These are phyloP conservation scores for Trachymyrmex septentrionalis DNA, from an alignment of 1,140 invertebrate species.

Conservation along the genomic window DNA sequence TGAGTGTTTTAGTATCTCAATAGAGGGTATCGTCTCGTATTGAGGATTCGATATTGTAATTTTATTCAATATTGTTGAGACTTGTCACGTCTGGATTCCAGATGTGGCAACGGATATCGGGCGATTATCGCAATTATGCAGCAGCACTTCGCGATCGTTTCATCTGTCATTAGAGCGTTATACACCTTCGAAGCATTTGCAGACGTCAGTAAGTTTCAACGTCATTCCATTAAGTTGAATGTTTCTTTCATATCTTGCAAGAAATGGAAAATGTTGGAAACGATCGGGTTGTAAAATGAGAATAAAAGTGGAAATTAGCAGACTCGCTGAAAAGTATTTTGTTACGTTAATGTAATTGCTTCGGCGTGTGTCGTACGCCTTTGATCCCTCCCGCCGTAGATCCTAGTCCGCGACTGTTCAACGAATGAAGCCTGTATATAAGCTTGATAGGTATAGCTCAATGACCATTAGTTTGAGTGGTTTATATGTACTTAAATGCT, in stretches of 20 bases:
- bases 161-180: constrained; percentile 37
- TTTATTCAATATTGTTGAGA: constrained; percentile 22
- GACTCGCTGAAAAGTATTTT: background rate
- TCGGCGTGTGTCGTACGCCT: background rate
- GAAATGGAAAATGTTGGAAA: background rate
- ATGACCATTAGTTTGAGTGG: constrained; percentile 62
- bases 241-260: background rate
- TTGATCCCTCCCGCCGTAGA: background rate
- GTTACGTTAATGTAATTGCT: constrained; percentile 8
- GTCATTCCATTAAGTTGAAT: background rate
- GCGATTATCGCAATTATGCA: constrained; percentile 61
- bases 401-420: background rate
- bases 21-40: constrained; percentile 33
- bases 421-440: constrained; percentile 43
- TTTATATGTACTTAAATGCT: constrained; percentile 68
- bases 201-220: constrained; percentile 28
- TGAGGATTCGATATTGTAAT: constrained; percentile 51
- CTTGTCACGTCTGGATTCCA: constrained; percentile 58
- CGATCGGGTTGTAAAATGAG: background rate
- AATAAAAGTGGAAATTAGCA: background rate
- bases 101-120: constrained; percentile 52
- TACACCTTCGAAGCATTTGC: constrained; percentile 26
- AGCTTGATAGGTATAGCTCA: constrained; percentile 10
- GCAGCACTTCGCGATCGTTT: constrained; percentile 49
- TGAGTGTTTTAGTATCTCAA: constrained; percentile 24